These are phyloP conservation scores for Albula glossodonta DNA, from an alignment of 2,113 vertebrate species.

Conservation along the genomic window DNA sequence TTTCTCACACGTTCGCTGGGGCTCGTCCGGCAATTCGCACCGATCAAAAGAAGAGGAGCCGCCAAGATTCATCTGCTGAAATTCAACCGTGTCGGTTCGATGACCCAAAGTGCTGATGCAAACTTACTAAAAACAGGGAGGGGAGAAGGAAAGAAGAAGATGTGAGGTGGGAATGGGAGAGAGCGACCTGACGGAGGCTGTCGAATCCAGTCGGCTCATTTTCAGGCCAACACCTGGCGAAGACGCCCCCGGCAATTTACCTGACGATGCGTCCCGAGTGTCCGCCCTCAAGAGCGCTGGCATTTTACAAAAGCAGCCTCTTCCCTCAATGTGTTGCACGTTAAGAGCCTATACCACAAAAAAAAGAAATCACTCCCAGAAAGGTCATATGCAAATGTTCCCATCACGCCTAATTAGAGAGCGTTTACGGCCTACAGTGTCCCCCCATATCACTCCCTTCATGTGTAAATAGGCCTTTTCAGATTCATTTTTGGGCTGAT, in stretches of 20 bases:
- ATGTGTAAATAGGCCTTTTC: conserved; percentile 21
- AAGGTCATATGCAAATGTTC: conserved; percentile 49
- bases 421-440: conserved; percentile 21
- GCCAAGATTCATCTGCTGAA: not conserved
- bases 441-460: not conserved
- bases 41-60: not conserved
- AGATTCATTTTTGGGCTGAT: not conserved
- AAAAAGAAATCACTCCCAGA: conserved; percentile 10
- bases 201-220: not conserved
- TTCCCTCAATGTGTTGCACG: conserved; percentile 26
- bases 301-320: conserved; percentile 21
- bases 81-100: not conserved
- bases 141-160: too few relatives aligned
- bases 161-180: too few relatives aligned
- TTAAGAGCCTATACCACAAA: conserved; percentile 23
- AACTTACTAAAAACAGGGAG: too few relatives aligned
- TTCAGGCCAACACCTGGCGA: not conserved
- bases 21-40: not conserved
- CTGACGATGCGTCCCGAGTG: conserved; percentile 15
- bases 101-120: not conserved
- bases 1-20: not conserved
- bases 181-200: too few relatives aligned
- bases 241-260: conserved; percentile 3
- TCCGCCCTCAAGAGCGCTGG: conserved; percentile 17
- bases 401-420: conserved; percentile 44